Evolutionary conservation across 1,140 invertebrate genomes (phyloP), one percentile per base, ranked within the genome.

Genomic region (Leptopilina clavipes): DNA sequence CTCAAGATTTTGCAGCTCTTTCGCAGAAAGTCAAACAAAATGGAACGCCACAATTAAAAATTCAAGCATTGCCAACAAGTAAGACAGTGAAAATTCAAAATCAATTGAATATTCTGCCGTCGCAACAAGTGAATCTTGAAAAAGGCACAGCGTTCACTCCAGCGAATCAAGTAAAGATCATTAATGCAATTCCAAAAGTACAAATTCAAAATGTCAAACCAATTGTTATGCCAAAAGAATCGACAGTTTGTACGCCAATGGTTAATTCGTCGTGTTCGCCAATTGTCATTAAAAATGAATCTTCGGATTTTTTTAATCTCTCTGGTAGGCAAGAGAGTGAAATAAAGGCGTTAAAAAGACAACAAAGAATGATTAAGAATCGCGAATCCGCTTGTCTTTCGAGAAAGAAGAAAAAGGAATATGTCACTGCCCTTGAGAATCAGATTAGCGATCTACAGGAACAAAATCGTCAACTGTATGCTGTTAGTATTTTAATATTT

Each of bases 361-460:
- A 97, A 84, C 95, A 97, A 84, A 92, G 96, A 81, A 97, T 97
- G 95, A 97, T 97, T 52, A 97, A 97, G 92, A 97, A 95, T 90
- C 87, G 93, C 83, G 96, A 98, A 90, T 97, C 96, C 0, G 97
- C 97, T 10, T 96, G 95, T 88, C 91, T 98, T 70, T 98, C 96
- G 0, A 91, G 97, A 18, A 97, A 97, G 88, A 96, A 97, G 88
- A 98, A 97, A 84, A 98, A 97, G 86, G 97, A 98, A 87, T 97
- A 98, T 86, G 93, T 98, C 10, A 93, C 93, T 44, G 93, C 93
- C 0, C 88, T 98, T 72, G 97, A 98, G 86, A 92, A 92, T 65
- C 92, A 94, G 84, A 89, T 98, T 37, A 89, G 92, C 40, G 92
- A 94, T 48, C 92, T 96, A 17, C 92, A 94, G 77, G 91, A 93